These are phyloP conservation scores for Hemiscyllium ocellatum DNA, from an alignment of 2,113 vertebrate species.

Conservation along the genomic window DNA sequence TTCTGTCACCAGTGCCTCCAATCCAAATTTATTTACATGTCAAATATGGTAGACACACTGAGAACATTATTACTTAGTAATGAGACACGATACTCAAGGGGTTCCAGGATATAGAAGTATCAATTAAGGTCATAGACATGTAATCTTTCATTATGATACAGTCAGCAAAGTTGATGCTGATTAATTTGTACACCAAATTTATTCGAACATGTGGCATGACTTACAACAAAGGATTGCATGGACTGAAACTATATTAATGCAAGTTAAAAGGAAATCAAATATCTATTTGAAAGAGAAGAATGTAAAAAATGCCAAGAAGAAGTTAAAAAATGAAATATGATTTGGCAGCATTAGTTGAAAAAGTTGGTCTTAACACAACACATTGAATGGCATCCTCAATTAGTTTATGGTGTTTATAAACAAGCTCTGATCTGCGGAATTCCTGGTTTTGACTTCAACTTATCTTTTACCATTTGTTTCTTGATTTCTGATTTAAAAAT, in stretches of 20 bases:
- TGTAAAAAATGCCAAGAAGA: not conserved
- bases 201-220: not conserved
- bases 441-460: not conserved
- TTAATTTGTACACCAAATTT: not conserved
- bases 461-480: not conserved
- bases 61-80: not conserved
- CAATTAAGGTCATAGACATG: not conserved
- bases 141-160: not conserved
- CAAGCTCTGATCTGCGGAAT: not conserved
- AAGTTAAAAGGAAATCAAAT: not conserved
- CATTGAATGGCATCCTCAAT: not conserved
- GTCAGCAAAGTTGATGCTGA: not conserved
- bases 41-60: not conserved
- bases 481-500: no score
- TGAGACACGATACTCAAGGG: not conserved
- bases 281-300: not conserved
- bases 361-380: not conserved
- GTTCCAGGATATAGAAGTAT: not conserved
- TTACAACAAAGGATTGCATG: not conserved
- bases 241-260: not conserved
- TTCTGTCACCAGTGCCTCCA: not conserved
- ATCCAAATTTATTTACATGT: conserved; percentile 1
- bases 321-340: not conserved
- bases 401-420: not conserved
- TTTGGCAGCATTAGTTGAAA: not conserved